Evolutionary conservation across 1,140 invertebrate genomes (phyloP), one percentile per base, ranked within the genome.

Genomic region (Atopsyche davidsoni): DNA sequence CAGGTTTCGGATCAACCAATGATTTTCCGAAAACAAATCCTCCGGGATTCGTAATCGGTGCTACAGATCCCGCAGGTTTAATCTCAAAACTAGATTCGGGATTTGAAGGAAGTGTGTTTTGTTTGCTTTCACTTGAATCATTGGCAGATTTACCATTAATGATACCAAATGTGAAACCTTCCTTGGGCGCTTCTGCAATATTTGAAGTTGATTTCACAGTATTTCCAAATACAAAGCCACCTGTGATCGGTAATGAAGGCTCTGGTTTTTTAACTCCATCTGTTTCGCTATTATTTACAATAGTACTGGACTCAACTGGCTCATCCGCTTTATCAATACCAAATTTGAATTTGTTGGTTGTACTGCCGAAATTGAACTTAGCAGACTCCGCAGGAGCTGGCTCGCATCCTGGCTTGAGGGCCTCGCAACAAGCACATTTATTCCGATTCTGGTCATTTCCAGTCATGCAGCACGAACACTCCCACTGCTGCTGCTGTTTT

Each of bases 361-460:
- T 39, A 4, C 9, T 16, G 16, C 51, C 55, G 25, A 57, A 57
- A 25, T 57, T 53, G 35, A 53, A 57, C 35, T 51, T 41, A 2
- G 24, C 42, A 19, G 32, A 23, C 3, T 41, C 22, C n/a, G 50
- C 14, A 2, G 54, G 47, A 10, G 57, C 49, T 2, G 58, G 44
- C 3, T 62, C 61, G 3, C 55, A 55, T 10, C 67, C 74, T 6
- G 82, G 80, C 60, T 80, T 86, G 1, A 76, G 62, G 18, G 81
- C 72, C 45, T 81, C 79, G 62, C 86, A 89, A 52, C 85, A 86
- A 16, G 79, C 69, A 69, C 87, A 89, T 56, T 73, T 79, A 3
- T 56, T 59, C 28, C 67, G 71, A 17, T 72, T 63, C 6, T 60
- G 61, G 17, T 78, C 75, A 59, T 87, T 87, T 42, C 72, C 67